Percentiles rank a stretch among this genome's conserved stretches.
These are phyloP conservation scores for Trididemnum miniatum DNA, from an alignment of 23 tunicate genomes.

Conservation along the genomic window DNA sequence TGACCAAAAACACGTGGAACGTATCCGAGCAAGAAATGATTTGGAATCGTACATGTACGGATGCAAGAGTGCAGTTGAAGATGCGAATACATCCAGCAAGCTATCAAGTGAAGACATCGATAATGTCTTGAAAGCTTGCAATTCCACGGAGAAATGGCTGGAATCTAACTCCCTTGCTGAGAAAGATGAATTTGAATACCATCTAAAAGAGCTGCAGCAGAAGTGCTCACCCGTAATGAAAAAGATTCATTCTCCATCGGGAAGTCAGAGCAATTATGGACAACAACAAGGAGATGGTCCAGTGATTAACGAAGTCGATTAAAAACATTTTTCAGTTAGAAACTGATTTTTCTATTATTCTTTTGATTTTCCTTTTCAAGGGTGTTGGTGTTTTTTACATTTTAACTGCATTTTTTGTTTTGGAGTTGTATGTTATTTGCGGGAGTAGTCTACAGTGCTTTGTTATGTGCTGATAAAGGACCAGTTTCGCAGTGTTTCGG, in stretches of 20 bases:
- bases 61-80: constrained; percentile 49
- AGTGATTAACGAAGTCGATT: constrained; percentile 24
- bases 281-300: constrained; percentile 3
- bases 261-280: neutral
- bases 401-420: too few species aligned
- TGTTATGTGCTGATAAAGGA: too few species aligned
- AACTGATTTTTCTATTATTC: too few species aligned
- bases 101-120: constrained; percentile 43
- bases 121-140: constrained; percentile 24
- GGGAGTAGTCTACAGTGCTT: too few species aligned
- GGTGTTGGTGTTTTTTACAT: too few species aligned
- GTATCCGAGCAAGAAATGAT: constrained; percentile 42
- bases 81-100: constrained; percentile 1
- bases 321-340: too few species aligned
- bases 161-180: constrained; percentile 52
- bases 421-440: too few species aligned
- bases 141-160: constrained; percentile 44
- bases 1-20: constrained; percentile 51
- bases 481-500: too few species aligned
- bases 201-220: constrained; percentile 43
- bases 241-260: constrained; percentile 30
- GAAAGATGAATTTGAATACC: constrained; percentile 56
- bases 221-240: constrained; percentile 44
- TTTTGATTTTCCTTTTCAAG: too few species aligned
- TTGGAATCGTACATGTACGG: constrained; percentile 52